Base-by-base conservation (phyloP, 2,113 vertebrate species). In the Cyprinodon tularosa region DNA sequence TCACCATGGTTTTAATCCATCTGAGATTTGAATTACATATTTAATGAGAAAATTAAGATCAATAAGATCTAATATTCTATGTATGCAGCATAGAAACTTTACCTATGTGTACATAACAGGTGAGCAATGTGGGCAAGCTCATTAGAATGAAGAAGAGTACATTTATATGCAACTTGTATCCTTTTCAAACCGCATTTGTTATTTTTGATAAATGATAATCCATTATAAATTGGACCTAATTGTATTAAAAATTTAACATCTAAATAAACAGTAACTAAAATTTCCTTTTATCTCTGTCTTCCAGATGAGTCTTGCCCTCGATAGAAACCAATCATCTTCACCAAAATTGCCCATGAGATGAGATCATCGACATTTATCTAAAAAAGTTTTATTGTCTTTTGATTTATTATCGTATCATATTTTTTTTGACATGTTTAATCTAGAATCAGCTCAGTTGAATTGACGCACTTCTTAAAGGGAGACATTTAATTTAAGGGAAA, bases 251-350 rank as follows among this genome's bases (percentile, higher is more conserved):
- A 20, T 8, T 57, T 1, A 20, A 57, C n/a, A 53, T 53, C 48
- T 20, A 53, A 29, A 8, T 20, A 57, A 57, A 67, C 9, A 75
- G 80, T 89, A 50, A 82, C 84, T 29, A 62, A 66, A 83, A 81
- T 92, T 66, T 82, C 83, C 45, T 72, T 72, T 80, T 70, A 68
- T 72, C 65, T 88, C 74, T 87, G 68, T 88, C 72, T 88, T 84
- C 60, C 90, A 95, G 93, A 93, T 92, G 92, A 94, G 75, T 93
- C 92, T 75, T 93, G 90, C 65, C 89, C 84, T 73, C 81, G 86
- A 59, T 92, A 92, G 85, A 88, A 29, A 73, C 71, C 83, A 76
- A 69, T 77, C 78, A 68, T 45, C 78, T 83, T 80, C 78, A 53
- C 86, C 87, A 86, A 89, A 89, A 81, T 78, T 81, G 50, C 53